Evolutionary conservation across 2,113 vertebrate species (phyloP).

Genomic region (Vidua macroura): DNA sequence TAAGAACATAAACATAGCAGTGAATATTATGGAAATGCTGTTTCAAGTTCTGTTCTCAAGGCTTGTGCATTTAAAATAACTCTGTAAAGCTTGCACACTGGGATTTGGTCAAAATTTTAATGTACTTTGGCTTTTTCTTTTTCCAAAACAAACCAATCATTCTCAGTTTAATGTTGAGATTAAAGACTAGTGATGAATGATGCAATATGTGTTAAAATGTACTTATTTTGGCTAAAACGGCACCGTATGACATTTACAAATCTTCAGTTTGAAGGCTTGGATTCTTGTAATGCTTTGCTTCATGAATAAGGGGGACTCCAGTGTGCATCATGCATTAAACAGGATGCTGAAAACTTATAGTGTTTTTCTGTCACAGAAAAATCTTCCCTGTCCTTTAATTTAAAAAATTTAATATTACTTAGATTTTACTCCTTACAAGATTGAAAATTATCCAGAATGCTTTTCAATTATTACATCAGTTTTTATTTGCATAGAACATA

Average conservation of each 20-base stretch:
- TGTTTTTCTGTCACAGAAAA: background rate
- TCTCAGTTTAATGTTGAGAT: background rate
- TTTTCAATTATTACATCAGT: background rate
- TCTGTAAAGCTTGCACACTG: background rate
- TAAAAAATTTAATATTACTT: background rate
- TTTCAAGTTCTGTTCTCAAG: background rate
- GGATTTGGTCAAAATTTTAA: background rate
- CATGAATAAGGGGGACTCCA: background rate
- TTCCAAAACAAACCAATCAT: background rate
- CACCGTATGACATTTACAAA: background rate
- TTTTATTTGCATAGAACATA: background rate
- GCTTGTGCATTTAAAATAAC: background rate
- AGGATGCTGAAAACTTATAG: background rate
- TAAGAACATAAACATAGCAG: background rate
- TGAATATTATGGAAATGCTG: background rate
- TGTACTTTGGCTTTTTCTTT: background rate
- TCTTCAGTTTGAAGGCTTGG: background rate
- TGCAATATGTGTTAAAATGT: background rate
- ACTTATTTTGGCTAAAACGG: background rate
- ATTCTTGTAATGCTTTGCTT: background rate
- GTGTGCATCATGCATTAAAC: background rate
- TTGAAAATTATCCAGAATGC: background rate
- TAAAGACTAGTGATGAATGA: background rate
- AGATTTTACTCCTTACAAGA: background rate
- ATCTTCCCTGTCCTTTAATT: background rate